A percentile compares a stretch with the other conserved stretches of the same genome.
These are phyloP conservation scores for cattle (Bos taurus) DNA, from an alignment of 2,113 vertebrate species.

Conservation along the genomic window ARS-UCD2.0 NC_037338.1:70640501-70641000, in stretches of 20 bases:
- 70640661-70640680: neutral
- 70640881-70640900: neutral
- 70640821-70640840: neutral
- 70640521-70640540: fast-evolving
- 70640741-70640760: fast-evolving
- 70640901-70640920: neutral
- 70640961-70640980: too few species aligned
- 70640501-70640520: too few species aligned
- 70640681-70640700: neutral
- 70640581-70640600: neutral
- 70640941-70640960: too few species aligned
- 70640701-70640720: fast-evolving
- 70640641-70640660: neutral
- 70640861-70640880: neutral
- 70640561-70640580: fast-evolving
- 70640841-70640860: neutral
- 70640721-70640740: neutral
- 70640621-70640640: fast-evolving
- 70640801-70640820: neutral
- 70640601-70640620: neutral
- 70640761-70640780: neutral
- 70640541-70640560: neutral
- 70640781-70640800: neutral
- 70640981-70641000: too few species aligned
- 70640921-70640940: neutral